Evolutionary conservation across 1,140 invertebrate genomes (phyloP).

Genomic region (Drosophila tropicalis): DNA sequence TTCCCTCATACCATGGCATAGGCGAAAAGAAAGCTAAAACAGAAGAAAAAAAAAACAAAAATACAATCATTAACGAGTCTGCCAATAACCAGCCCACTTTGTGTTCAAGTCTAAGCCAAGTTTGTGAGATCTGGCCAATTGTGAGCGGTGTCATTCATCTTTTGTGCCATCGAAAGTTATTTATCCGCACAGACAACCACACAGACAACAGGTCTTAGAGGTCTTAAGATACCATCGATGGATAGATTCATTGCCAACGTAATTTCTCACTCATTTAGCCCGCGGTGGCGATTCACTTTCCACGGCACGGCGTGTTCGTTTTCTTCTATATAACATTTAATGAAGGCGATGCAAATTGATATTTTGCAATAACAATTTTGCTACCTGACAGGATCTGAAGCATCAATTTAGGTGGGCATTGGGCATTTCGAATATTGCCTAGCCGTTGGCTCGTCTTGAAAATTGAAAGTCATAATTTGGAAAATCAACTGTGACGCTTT

Average conservation of each 20-base stretch:
- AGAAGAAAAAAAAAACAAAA: neutral
- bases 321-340: conserved; percentile 58
- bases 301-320: conserved; percentile 4
- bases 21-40: conserved; percentile 87
- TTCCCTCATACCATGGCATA: conserved; percentile 86
- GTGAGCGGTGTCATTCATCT: conserved; percentile 61
- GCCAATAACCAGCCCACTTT: conserved; percentile 36
- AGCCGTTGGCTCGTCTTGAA: conserved; percentile 4
- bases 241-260: conserved; percentile 51
- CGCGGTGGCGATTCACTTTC: conserved; percentile 57
- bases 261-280: conserved; percentile 48
- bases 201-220: conserved; percentile 21
- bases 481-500: neutral
- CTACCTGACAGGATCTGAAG: conserved; percentile 42
- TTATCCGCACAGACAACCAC: conserved; percentile 18
- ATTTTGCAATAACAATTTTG: conserved; percentile 65
- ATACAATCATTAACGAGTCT: conserved; percentile 35
- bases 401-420: conserved; percentile 15
- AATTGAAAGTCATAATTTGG: conserved; percentile 40
- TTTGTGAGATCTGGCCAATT: conserved; percentile 28
- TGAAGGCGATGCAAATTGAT: conserved; percentile 58
- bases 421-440: neutral
- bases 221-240: conserved; percentile 10
- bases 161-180: conserved; percentile 64
- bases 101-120: conserved; percentile 2